A percentile compares a stretch with the other conserved stretches of the same genome.
These are phyloP conservation scores for Aleiodes testaceus DNA, from an alignment of 2,888 invertebrate species.

Conservation along the genomic window DNA sequence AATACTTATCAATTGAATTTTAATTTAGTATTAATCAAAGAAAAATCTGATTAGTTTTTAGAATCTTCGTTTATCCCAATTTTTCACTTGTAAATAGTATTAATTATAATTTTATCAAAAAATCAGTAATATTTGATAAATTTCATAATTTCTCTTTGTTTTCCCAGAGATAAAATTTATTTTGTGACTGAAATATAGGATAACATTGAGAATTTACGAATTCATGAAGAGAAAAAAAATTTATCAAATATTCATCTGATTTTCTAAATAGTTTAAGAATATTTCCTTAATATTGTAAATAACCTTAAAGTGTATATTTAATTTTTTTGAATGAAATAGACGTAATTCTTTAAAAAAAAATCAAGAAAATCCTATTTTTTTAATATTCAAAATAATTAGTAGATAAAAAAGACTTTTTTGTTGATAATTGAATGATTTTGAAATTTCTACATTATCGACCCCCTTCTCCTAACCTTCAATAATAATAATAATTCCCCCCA, in stretches of 20 bases:
- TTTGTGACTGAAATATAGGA: slow-evolving; percentile 21
- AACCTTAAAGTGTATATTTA: slow-evolving; percentile 34
- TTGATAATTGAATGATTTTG: too few species aligned
- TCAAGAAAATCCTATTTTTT: background rate
- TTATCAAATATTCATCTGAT: background rate
- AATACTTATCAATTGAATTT: background rate
- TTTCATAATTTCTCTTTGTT: slow-evolving; percentile 30
- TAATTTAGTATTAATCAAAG: background rate
- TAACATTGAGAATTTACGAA: background rate
- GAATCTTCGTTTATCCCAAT: background rate
- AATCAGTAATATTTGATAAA: background rate
- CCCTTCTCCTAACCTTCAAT: too few species aligned
- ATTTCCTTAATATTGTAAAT: slow-evolving; percentile 40
- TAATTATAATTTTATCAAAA: background rate
- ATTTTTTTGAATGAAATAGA: slow-evolving; percentile 7
- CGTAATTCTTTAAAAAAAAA: background rate
- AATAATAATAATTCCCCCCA: background rate
- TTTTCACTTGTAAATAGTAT: slow-evolving; percentile 14
- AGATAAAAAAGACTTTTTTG: background rate
- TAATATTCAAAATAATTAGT: background rate
- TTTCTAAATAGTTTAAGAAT: background rate
- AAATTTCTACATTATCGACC: slow-evolving; percentile 8
- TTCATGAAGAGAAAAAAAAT: too few species aligned
- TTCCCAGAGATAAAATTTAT: slow-evolving; percentile 10
- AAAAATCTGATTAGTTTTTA: slow-evolving; percentile 8